Evolutionary conservation across 2,797 vertebrate species (phyloP), one percentile per base, ranked within the genome.

Genomic region (Poecilia picta): DNA sequence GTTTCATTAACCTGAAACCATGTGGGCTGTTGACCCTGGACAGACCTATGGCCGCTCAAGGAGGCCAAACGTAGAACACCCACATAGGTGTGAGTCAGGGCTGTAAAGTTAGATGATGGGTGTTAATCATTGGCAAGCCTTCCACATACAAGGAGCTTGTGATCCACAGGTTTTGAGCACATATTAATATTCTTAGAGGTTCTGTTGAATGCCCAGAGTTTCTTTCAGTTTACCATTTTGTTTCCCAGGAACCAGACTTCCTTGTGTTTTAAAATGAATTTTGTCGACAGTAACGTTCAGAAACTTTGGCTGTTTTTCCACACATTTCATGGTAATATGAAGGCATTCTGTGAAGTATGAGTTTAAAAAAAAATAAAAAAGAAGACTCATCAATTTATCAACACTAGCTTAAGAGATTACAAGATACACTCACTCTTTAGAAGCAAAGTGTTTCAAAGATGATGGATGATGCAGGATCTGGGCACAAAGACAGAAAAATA

Each of bases 121-220:
- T 51, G 46, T 73, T 72, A 72, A 46, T 47, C 70, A 70, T 70
- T 70, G 66, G 39, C 66, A 43, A 25, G 39, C 6, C 66, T 43
- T 70, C 39, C 66, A 13, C 39, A 43, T 43, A n/a, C 66, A 43
- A 43, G 66, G 20, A 70, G 66, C 41, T 70, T 70, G 20, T 70
- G 11, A 70, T 3, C 39, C 23, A 13, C 11, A n/a, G 66, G 12
- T 70, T 43, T 13, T 13, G 39, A 39, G 39, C 23, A 70, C 66
- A 6, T 41, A 70, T 70, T 43, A 43, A 25, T 41, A 70, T 70
- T 43, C 39, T 15, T 64, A 33, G 28, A 55, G 49, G 49, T 59
- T 28, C 5, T 10, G 64, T 0, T 62, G 33, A 62, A 62, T 33
- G 62, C 33, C 62, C 7, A 33, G 31, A 20, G 31, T 18, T 64